These are phyloP conservation scores for Lontra canadensis DNA, from an alignment of 2,113 vertebrate genomes.

Conservation along the genomic window DNA sequence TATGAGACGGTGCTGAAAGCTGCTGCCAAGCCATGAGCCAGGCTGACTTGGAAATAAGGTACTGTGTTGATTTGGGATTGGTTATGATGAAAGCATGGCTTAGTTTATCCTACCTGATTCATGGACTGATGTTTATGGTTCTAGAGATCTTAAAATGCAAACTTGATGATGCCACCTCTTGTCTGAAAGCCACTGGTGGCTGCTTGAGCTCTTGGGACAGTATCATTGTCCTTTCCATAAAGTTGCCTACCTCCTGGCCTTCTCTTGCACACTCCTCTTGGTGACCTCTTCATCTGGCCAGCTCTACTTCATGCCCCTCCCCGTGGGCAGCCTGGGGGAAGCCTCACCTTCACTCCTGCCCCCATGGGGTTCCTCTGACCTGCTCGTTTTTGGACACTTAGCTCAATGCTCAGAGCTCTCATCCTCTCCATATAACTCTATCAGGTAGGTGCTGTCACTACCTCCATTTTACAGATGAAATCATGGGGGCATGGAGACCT, in stretches of 20 bases:
- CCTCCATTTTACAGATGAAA: neutral
- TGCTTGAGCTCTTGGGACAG: neutral
- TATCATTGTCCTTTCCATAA: neutral
- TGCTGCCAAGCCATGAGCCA: neutral
- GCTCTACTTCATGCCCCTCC: neutral
- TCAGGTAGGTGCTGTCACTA: neutral
- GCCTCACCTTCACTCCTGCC: too few relatives aligned
- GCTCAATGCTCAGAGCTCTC: neutral
- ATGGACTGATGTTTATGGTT: neutral
- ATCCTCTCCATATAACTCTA: neutral
- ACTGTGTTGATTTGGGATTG: neutral
- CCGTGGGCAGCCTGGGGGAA: neutral
- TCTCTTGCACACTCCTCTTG: neutral
- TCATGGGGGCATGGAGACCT: neutral
- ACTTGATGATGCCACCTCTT: neutral
- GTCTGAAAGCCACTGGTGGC: neutral
- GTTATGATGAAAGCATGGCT: neutral
- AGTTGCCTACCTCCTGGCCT: neutral
- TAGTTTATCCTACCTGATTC: neutral
- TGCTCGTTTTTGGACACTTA: neutral
- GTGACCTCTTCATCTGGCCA: neutral
- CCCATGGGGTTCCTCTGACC: neutral
- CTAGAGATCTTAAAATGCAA: neutral
- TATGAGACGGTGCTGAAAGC: neutral
- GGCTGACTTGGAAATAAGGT: neutral